These are phyloP conservation scores for Lithophane leautieri DNA, from an alignment of 2,888 invertebrate genomes.

Conservation along the genomic window DNA sequence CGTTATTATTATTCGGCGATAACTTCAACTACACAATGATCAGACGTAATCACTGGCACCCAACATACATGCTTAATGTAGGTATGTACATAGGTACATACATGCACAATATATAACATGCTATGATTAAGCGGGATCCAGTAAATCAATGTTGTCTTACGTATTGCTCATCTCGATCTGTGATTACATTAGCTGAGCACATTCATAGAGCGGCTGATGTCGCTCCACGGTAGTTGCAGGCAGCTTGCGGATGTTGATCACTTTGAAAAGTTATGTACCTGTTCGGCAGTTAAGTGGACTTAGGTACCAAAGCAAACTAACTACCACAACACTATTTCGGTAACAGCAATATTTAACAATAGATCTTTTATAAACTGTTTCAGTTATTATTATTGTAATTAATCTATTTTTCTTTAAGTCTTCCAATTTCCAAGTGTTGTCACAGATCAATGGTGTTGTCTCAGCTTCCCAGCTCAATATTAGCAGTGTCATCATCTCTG, in stretches of 20 bases:
- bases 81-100: background rate
- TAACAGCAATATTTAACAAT: background rate
- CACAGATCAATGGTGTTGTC: background rate
- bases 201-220: conserved; percentile 33
- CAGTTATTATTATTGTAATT: background rate
- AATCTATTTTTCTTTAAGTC: background rate
- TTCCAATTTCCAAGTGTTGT: background rate
- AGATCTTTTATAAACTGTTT: background rate
- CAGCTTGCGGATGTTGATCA: background rate
- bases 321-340: background rate
- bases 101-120: conserved; percentile 14
- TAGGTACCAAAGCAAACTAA: background rate
- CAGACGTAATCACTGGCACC: conserved; percentile 14
- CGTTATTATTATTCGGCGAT: conserved; percentile 19
- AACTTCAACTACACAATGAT: conserved; percentile 17
- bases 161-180: conserved; percentile 70
- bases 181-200: conserved; percentile 65
- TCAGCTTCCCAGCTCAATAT: background rate
- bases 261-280: background rate
- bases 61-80: background rate
- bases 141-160: conserved; percentile 76
- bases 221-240: background rate
- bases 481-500: conserved; percentile 59
- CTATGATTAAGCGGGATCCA: conserved; percentile 68
- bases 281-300: background rate